phyloP scores from a whole-genome alignment of 2,113 vertebrate genomes.

The Cricetomys ansorgei region DNA sequence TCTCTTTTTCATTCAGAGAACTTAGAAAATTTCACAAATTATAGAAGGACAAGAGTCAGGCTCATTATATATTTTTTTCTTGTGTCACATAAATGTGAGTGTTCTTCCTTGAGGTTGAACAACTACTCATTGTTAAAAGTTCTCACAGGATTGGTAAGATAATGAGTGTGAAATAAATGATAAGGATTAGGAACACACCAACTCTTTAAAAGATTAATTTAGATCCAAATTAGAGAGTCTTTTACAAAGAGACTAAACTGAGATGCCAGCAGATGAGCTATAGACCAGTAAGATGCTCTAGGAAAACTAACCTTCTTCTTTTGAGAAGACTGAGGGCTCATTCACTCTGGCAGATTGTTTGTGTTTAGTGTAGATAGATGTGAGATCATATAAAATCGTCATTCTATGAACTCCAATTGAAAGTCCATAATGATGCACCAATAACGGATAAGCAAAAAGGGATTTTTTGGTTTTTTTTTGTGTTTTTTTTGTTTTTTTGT shows the following conservation, averaged over 20 bases:
- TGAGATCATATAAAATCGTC: background rate
- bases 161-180: rapidly evolving
- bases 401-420: background rate
- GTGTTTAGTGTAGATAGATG: no score
- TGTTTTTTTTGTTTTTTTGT: no score
- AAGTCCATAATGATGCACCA: background rate
- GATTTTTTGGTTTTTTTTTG: no score
- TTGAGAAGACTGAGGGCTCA: background rate
- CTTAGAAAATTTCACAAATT: background rate
- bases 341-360: background rate
- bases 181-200: background rate
- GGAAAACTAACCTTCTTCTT: background rate
- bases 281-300: background rate
- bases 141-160: background rate
- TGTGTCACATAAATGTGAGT: background rate
- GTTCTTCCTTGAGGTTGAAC: background rate
- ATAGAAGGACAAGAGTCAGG: background rate
- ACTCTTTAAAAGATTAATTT: background rate
- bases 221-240: background rate
- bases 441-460: background rate
- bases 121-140: background rate
- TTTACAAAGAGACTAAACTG: background rate
- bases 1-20: background rate
- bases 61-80: background rate
- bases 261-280: background rate